Percentiles rank a stretch among this genome's conserved stretches.
Conservation (phyloP, 2,888 invertebrate genomes). For the Eupithecia insigniata region DNA sequence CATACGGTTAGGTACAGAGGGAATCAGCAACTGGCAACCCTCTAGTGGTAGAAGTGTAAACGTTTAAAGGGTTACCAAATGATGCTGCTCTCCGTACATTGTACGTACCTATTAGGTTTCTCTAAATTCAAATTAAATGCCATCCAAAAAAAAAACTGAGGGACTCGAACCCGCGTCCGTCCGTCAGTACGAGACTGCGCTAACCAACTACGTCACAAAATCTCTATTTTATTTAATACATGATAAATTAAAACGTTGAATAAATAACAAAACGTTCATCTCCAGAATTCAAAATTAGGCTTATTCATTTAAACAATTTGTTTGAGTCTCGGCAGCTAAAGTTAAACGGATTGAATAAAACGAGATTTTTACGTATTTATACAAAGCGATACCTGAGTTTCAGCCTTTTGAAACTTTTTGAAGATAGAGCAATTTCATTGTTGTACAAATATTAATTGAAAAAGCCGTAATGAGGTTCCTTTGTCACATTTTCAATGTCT, state of each 20-base stretch:
- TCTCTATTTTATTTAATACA: background rate
- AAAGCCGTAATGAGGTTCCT: background rate
- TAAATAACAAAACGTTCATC: slow-evolving; percentile 17
- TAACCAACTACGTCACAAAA: no score
- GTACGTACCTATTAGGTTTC: background rate
- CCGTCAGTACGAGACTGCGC: no score
- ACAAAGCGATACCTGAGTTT: slow-evolving; percentile 1
- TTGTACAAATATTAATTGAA: slow-evolving; percentile 1
- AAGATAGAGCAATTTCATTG: background rate
- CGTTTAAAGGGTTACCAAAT: no score
- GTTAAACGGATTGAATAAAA: slow-evolving; percentile 19
- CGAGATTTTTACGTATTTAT: slow-evolving; percentile 18
- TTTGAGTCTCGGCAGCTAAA: slow-evolving; percentile 27
- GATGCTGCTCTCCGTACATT: no score
- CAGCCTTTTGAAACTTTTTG: slow-evolving; percentile 4
- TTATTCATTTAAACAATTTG: slow-evolving; percentile 17
- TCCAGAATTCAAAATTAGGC: slow-evolving; percentile 12
- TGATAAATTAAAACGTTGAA: slow-evolving; percentile 12
- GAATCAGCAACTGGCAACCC: no score
- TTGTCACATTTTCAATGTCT: background rate
- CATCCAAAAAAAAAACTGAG: no score
- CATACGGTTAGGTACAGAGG: background rate
- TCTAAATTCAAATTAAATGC: no score
- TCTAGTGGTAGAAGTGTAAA: no score
- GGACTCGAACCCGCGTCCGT: no score